Evolutionary conservation across 1,140 invertebrate species (phyloP), one percentile per base, ranked within the genome.

Genomic region (Marisa cornuarietis): DNA sequence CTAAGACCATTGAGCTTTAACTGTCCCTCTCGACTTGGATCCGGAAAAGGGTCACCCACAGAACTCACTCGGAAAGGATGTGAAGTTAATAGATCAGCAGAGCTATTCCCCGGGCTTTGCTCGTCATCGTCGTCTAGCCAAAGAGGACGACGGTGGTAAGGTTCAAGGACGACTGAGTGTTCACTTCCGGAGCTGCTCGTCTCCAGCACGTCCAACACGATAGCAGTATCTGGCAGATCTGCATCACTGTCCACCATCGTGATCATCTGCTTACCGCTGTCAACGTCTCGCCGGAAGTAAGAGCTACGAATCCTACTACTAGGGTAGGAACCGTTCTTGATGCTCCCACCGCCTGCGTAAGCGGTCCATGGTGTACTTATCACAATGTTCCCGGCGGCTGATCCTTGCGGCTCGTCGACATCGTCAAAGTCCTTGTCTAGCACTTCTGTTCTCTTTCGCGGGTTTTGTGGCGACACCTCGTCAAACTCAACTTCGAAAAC

Each of bases 81-180:
- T 16, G 76, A 8, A 20, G 11, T 14, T 24, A 74, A 75, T 3
- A 62, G 63, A 26, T 66, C 66, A 14, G 62, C 63, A 52, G 26
- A 61, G 52, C 13, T 18, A 58, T 22, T 26, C 9, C 26, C 31
- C 26, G 72, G 42, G 18, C 62, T n/a, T n/a, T 26, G 52, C 14
- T 65, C 24, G 8, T 69, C 80, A 14, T 73, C 69, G 22, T 77
- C 65, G 14, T 81, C 80, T 71, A 81, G 78, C 80, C 80, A 81
- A 14, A 71, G 80, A 6, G 76, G 80, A 52, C 76, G 76, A 26
- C 80, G 71, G 24, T 66, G 42, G 63, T 81, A 81, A 10, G 80
- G 80, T 69, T 78, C 76, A 8, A 81, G 68, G 26, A 69, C 63
- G 11, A 81, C 65, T 16, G 80, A 81, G 20, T 24, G 76, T 24